phyloP scores from a whole-genome alignment of 2,888 invertebrate genomes.

The Tachina fera region DNA sequence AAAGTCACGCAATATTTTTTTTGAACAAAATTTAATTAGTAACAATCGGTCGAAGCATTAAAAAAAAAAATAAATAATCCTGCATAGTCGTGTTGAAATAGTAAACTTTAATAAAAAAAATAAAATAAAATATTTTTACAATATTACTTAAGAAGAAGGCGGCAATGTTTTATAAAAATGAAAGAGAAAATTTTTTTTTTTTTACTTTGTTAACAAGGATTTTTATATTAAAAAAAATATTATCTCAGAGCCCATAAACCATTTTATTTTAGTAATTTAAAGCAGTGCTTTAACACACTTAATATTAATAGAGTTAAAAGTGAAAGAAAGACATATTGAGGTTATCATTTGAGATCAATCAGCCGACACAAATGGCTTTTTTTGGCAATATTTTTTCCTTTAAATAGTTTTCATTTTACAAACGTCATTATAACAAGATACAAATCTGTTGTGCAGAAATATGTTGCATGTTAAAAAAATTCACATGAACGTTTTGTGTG shows the following conservation, averaged over 20 bases:
- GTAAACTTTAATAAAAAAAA: constrained; percentile 2
- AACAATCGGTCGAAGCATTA: constrained; percentile 27
- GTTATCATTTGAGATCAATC: constrained; percentile 67
- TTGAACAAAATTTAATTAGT: constrained; percentile 36
- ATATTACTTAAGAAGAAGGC: not conserved
- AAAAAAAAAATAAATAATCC: not conserved
- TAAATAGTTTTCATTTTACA: constrained; percentile 48
- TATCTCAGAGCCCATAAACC: not conserved
- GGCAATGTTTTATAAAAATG: not conserved
- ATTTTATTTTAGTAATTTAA: not conserved
- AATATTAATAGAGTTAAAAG: constrained; percentile 34
- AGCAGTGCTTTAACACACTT: not conserved
- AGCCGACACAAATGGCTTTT: constrained; percentile 56
- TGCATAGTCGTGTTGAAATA: constrained; percentile 6
- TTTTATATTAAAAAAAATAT: not conserved
- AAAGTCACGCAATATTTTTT: constrained; percentile 63
- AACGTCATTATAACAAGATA: constrained; percentile 51
- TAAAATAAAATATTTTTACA: not conserved
- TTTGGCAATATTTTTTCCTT: constrained; percentile 53
- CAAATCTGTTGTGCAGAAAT: constrained; percentile 24
- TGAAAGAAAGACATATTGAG: constrained; percentile 67
- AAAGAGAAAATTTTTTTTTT: not conserved
- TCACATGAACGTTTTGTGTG: not conserved
- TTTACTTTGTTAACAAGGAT: constrained; percentile 33
- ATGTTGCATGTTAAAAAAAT: constrained; percentile 7